Base-by-base conservation (phyloP, 2,888 invertebrate genomes). In the Meta bourneti region DNA sequence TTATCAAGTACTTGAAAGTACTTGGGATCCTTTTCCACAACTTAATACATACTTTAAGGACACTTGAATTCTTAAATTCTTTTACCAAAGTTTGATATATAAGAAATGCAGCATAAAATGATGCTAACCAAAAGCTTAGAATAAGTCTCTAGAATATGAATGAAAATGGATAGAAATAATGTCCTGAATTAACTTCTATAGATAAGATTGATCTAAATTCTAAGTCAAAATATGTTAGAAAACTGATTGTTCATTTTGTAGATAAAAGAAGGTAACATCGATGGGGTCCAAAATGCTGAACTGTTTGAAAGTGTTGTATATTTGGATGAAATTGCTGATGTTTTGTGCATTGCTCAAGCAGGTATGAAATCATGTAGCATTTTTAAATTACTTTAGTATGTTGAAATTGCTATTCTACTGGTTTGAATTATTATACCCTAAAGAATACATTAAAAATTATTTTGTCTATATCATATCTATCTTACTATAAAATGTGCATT, bases 251-350 rank as follows among this genome's bases (percentile, higher is more conserved):
- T 86, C 1, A 19, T 19, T 80, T 90, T 83, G 16, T 11, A 92
- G 93, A 88, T 93, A 20, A 93, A 93, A 77, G 93, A 93, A 19
- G 91, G 91, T 0, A 70, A 95, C 85, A 94, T 94, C 96, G 95
- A 95, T 93, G 95, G 95, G 92, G 54, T 92, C 6, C 86, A 91
- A 94, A 96, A 97, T 72, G 98, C 98, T 0, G 99, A 99, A 94
- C 95, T 99, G 52, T 98, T 99, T 95, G 99, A 99, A 94, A 98
- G 98, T 95, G 97, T 97, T 94, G 98, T 99, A 0, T 99, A 99
- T 94, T 96, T 98, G 94, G 98, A 98, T 94, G 99, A 99, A 95
- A 97, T 99, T 72, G 97, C 98, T 74, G 98, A 99, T 95, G 98
- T 98, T 0, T 96, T 99, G 82, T 98, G 98, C 94, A 98, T 99